Base-by-base conservation (phyloP, 2,113 vertebrate species). In the Otus sunia region DNA sequence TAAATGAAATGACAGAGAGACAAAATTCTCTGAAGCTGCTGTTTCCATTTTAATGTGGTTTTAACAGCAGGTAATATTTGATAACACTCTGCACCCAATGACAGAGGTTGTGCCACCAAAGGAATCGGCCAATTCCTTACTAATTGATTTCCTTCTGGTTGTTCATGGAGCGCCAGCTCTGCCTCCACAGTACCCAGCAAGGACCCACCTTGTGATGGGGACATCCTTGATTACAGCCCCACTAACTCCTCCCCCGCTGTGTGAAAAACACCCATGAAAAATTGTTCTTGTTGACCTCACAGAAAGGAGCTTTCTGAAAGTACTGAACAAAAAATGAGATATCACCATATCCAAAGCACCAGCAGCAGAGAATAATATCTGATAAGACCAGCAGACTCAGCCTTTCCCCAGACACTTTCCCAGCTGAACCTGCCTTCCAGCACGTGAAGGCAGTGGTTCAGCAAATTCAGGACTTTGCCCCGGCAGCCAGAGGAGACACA, bases 211-310 rank as follows among this genome's bases (percentile, higher is more conserved):
- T 34, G 21, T 37, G 73, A 56, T 15, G 18, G n/a, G 36, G 18
- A 50, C n/a, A 63, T 15, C 47, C 19, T 77, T 4, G 2, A n/a
- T 16, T 0, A 0, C 20, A 69, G 81, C 9, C 36, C 60, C 64
- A 41, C 15, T 3, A 1, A 20, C 20, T 89, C 29, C 39, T 87
- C 34, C 53, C 22, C 9, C 15, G 25, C 26, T 22, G 12, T 1
- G 0, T 69, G 68, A 89, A 84, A 88, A 79, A 63, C 25, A 13
- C 19, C 25, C 1, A 2, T 7, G 14, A 50, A 63, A 59, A 68
- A 19, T 11, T 55, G 16, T 0, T 30, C 53, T 37, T 47, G 29
- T 9, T 75, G 32, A 72, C 52, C 32, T 95, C 56, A 67, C 18
- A 29, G n/a, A 68, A 86, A 79, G 12, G 5, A 64, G 19, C 6